Conservation (phyloP, 2,113 vertebrate species). For the Myotis lucifugus region DNA sequence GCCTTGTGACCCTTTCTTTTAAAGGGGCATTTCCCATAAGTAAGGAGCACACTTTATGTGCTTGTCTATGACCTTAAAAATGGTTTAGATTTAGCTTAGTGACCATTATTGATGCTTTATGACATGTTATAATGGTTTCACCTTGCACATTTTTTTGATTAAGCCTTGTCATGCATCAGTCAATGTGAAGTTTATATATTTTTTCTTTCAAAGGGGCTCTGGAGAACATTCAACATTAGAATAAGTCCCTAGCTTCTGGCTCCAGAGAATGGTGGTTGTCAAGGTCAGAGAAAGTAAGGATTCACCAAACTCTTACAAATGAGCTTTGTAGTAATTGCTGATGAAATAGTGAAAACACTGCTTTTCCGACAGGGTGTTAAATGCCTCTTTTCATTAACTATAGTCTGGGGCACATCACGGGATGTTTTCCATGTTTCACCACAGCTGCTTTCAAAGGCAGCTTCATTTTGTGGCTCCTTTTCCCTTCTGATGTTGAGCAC, state of each 20-base stretch:
- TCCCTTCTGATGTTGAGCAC: not conserved
- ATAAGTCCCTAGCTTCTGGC: conserved; percentile 8
- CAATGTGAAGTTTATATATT: not conserved
- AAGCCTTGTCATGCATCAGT: conserved; percentile 33
- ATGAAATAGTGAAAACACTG: conserved; percentile 49
- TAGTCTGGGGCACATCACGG: conserved; percentile 49
- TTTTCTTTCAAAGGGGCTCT: conserved; percentile 11
- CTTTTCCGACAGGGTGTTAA: conserved; percentile 44
- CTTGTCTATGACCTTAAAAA: conserved; percentile 53
- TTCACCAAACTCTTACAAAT: conserved; percentile 37
- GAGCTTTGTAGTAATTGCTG: conserved; percentile 58
- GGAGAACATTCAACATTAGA: conserved; percentile 19
- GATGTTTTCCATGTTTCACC: conserved; percentile 37
- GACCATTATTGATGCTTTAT: conserved; percentile 46
- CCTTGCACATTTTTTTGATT: not conserved
- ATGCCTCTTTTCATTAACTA: conserved; percentile 63
- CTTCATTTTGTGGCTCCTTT: conserved; percentile 40
- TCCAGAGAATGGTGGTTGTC: conserved; percentile 29
- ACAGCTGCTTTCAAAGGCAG: conserved; percentile 40
- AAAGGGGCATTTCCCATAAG: not conserved
- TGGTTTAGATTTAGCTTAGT: conserved; percentile 40
- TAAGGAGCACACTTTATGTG: not conserved
- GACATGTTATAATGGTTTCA: conserved; percentile 37
- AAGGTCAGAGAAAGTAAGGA: conserved; percentile 48
- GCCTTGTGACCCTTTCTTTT: conserved; percentile 12